Conservation (phyloP, 2,113 vertebrate species). For the Xiphophorus maculatus region DNA sequence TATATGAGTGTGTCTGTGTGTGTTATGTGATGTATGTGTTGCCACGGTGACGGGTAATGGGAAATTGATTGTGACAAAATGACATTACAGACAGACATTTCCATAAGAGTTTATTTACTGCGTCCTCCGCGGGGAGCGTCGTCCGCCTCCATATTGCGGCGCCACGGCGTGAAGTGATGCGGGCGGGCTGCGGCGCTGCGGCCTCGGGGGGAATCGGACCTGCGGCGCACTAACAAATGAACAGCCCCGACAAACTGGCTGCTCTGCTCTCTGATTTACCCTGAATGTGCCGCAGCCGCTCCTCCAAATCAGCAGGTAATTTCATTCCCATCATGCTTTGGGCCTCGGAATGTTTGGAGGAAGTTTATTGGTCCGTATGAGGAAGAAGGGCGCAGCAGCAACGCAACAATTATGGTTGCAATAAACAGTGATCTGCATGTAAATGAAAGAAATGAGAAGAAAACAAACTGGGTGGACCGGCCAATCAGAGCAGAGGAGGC, state of each 20-base stretch:
- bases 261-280: conserved; percentile 65
- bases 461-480: conserved; percentile 19
- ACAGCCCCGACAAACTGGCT: conserved; percentile 56
- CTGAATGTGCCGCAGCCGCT: conserved; percentile 34
- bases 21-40: conserved; percentile 33
- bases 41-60: conserved; percentile 66
- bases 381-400: not conserved
- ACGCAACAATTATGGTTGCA: conserved; percentile 56
- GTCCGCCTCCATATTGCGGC: conserved; percentile 54
- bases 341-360: conserved; percentile 10
- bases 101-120: conserved; percentile 69
- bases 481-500: conserved; percentile 14
- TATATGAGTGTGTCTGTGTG: not conserved
- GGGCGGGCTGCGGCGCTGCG: not conserved
- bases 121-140: conserved; percentile 54
- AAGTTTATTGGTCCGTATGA: conserved; percentile 66
- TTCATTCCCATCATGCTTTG: conserved; percentile 66
- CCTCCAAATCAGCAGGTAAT: conserved; percentile 57
- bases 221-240: conserved; percentile 66
- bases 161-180: conserved; percentile 24
- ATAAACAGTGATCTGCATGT: conserved; percentile 60
- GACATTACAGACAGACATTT: conserved; percentile 69
- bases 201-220: conserved; percentile 69
- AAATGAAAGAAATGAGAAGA: conserved; percentile 60
- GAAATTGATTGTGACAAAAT: conserved; percentile 76